Base-by-base conservation (phyloP, 2,888 invertebrate genomes). In the Agonum fuliginosum region DNA sequence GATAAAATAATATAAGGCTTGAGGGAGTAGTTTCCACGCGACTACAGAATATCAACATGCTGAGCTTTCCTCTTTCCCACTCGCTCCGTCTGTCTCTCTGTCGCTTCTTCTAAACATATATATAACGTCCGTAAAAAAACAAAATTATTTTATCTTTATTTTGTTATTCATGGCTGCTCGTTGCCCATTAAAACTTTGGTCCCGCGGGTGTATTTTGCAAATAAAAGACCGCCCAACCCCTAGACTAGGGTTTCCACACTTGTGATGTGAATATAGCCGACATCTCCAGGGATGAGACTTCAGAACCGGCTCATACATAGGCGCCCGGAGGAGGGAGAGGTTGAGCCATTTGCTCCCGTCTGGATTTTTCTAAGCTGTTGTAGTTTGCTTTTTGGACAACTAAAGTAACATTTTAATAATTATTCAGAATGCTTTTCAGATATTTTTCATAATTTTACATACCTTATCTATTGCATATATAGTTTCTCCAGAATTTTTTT, bases 131-230 rank as follows among this genome's bases (percentile, higher is more conserved):
- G 81, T 81, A 81, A 83, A 83, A 81, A 72, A 78, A 73, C 73
- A 51, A 83, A 84, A 84, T 84, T 82, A 83, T 83, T 83, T 84
- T 84, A 83, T 83, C 82, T 83, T 75, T 83, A 84, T 83, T 83
- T 84, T 83, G 83, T 83, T 84, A 84, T 84, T 84, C 84, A 84
- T 83, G 81, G 83, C 81, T 81, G 82, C 83, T 81, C 82, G 81
- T 81, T 83, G 82, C 83, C 83, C 83, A 84, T 84, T 84, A 84
- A 84, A 84, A 84, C 82, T 84, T 84, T 79, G 80, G 81, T 82
- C 84, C 81, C 83, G 76, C 51, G 84, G 83, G 84, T 81, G 83
- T 82, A 82, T 83, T 84, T 83, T 83, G 81, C 81, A 82, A 83
- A 84, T 83, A 84, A 83, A 84, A 83, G 82, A 81, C 81, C 80